A percentile compares a stretch with the other conserved stretches of the same genome.
These are phyloP conservation scores for Diachasma alloeum DNA, from an alignment of 1,140 invertebrate genomes.

Conservation along the genomic window DNA sequence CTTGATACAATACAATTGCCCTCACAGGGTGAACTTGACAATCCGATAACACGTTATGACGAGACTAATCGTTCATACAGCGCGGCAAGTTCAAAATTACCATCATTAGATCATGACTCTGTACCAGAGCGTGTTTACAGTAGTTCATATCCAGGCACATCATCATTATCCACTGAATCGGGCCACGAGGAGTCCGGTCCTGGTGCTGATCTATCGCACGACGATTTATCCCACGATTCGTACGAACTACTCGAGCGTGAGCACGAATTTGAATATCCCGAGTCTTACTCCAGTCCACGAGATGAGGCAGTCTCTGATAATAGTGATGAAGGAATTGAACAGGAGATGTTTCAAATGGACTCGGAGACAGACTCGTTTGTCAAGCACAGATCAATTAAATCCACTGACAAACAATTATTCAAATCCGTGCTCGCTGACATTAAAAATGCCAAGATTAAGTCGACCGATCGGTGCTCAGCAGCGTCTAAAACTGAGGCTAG, in stretches of 20 bases:
- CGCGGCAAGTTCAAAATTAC: conserved; percentile 65
- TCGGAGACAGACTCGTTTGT: conserved; percentile 62
- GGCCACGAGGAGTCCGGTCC: conserved; percentile 68
- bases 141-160: conserved; percentile 84
- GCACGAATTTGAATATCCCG: conserved; percentile 61
- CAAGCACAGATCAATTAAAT: conserved; percentile 54
- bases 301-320: conserved; percentile 55
- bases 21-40: conserved; percentile 70
- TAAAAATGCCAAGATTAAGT: conserved; percentile 45
- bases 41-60: conserved; percentile 79
- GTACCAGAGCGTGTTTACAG: conserved; percentile 78
- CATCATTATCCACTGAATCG: conserved; percentile 71
- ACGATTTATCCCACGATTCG: conserved; percentile 88
- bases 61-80: conserved; percentile 73
- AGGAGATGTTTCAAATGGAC: conserved; percentile 64
- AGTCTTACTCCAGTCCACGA: conserved; percentile 58
- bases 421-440: conserved; percentile 53
- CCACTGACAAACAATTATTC: conserved; percentile 50
- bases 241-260: conserved; percentile 83
- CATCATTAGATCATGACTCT: conserved; percentile 71
- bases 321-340: conserved; percentile 61
- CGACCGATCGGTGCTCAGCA: conserved; percentile 53
- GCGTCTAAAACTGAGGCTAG: conserved; percentile 28
- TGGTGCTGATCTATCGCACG: conserved; percentile 75
- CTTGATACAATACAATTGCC: conserved; percentile 54